These are phyloP conservation scores for Lumbricus terrestris DNA, from an alignment of 2,888 invertebrate species.

Conservation along the genomic window DNA sequence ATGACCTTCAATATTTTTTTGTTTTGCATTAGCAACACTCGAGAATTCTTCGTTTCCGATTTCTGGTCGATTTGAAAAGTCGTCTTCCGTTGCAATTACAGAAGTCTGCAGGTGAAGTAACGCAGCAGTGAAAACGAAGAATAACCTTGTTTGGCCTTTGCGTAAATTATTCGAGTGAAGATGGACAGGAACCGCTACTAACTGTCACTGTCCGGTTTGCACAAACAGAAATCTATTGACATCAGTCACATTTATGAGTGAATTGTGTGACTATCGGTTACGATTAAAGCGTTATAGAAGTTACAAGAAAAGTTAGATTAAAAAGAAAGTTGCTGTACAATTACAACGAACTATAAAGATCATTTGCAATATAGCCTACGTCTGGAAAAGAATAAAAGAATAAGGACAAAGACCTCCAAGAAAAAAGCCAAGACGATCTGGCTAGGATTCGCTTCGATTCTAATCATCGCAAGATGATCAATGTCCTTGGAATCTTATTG, in stretches of 20 bases:
- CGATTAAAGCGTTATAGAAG: background rate
- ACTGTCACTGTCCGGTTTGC: background rate
- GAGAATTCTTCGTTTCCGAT: background rate
- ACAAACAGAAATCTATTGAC: background rate
- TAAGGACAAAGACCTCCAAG: background rate
- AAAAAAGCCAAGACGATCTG: background rate
- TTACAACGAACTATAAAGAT: too few relatives aligned
- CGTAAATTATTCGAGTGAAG: background rate
- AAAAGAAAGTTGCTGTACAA: background rate
- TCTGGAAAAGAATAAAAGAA: too few relatives aligned
- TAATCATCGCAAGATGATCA: background rate
- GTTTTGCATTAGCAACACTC: background rate
- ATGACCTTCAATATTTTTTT: background rate
- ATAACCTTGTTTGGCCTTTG: background rate
- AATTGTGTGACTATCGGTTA: background rate
- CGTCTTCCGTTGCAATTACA: background rate
- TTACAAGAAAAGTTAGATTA: background rate
- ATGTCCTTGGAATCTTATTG: background rate
- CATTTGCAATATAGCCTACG: too few relatives aligned
- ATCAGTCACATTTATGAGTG: background rate
- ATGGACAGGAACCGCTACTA: background rate
- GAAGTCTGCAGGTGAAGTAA: background rate
- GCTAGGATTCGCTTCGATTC: background rate
- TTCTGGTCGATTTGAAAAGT: background rate
- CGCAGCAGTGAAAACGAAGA: background rate